Conservation (phyloP, 2,113 vertebrate species). For the Myrmecophaga tridactyla region DNA sequence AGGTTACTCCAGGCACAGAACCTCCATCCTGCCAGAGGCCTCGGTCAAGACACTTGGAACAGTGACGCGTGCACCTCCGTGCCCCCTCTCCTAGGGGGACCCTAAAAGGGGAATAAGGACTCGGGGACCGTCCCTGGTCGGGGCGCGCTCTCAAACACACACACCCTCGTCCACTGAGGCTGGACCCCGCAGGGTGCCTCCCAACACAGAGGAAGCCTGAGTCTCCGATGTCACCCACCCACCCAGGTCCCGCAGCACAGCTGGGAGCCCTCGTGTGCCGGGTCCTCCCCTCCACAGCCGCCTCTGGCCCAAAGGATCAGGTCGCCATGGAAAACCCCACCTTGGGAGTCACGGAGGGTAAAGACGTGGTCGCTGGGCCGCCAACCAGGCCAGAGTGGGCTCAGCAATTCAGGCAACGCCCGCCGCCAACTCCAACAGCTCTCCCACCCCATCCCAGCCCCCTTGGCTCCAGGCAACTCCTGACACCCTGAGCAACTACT, state of each 20-base stretch:
- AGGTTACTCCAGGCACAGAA: neutral
- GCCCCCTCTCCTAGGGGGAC: neutral
- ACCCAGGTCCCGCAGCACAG: neutral
- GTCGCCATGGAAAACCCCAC: neutral
- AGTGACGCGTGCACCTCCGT: accelerated
- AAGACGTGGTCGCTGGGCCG: neutral
- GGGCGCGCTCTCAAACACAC: neutral
- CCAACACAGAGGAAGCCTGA: neutral
- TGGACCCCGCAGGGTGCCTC: neutral
- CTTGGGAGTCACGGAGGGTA: accelerated
- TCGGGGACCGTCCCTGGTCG: neutral
- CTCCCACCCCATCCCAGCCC: no score
- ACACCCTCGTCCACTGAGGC: accelerated
- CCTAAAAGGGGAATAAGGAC: accelerated
- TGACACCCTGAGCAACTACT: no score
- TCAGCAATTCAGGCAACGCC: accelerated
- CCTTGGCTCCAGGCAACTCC: neutral
- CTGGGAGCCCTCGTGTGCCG: accelerated
- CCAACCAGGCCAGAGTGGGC: neutral
- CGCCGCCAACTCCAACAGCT: no score
- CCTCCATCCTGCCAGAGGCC: neutral
- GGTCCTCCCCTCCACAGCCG: neutral
- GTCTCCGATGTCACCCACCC: accelerated
- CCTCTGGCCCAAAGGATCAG: no score
- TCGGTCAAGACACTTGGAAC: accelerated